phyloP scores from a whole-genome alignment of 2,797 vertebrate species.

The Scomberomorus guttatus region DNA sequence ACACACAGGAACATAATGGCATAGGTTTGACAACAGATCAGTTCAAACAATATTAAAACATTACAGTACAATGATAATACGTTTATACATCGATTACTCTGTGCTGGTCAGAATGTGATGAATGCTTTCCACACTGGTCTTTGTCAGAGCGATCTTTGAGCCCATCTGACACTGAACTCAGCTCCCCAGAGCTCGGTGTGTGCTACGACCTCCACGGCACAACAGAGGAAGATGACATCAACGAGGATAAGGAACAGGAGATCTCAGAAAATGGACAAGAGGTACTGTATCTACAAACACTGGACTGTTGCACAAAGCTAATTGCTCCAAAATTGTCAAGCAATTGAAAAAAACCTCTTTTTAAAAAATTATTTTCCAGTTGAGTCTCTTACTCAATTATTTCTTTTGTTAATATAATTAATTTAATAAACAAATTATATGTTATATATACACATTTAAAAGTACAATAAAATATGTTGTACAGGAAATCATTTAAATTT shows the following conservation, averaged over 20 bases:
- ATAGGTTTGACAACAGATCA: conserved; percentile 69
- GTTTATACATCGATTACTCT: neutral
- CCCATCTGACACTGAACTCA: conserved; percentile 74
- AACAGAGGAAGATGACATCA: conserved; percentile 51
- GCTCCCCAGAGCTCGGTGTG: conserved; percentile 63
- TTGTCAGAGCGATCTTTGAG: conserved; percentile 73
- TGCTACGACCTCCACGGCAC: conserved; percentile 48
- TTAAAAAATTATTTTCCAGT: no score
- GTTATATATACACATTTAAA: no score
- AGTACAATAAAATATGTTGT: neutral
- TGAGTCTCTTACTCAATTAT: no score
- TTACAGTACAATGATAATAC: neutral
- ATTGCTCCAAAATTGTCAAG: neutral
- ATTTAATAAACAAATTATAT: no score
- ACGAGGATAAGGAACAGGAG: conserved; percentile 57
- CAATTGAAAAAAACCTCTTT: no score
- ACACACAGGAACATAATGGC: conserved; percentile 71
- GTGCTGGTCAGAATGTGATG: neutral
- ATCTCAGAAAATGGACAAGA: conserved; percentile 80
- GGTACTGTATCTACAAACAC: conserved; percentile 50
- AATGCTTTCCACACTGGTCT: neutral
- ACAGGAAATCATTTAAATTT: neutral
- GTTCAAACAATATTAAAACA: neutral
- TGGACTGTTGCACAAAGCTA: neutral
- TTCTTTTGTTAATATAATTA: no score